Evolutionary conservation across 1,140 invertebrate genomes (phyloP).

Genomic region (Theocolax elegans): DNA sequence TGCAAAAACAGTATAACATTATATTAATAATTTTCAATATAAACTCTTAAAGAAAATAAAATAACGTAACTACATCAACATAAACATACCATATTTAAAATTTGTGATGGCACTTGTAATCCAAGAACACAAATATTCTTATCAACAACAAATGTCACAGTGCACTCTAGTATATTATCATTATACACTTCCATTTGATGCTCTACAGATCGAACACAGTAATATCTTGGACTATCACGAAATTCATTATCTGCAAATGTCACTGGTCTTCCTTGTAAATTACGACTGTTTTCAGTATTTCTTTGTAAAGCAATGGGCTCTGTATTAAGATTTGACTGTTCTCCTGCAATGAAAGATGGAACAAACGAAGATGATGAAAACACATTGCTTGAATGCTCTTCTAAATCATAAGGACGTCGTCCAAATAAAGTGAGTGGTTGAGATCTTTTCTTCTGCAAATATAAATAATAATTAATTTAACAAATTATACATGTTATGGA

Average conservation of each 20-base stretch:
- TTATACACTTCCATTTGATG: slow-evolving; percentile 77
- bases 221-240: slow-evolving; percentile 70
- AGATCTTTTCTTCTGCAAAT: slow-evolving; percentile 32
- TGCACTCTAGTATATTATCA: slow-evolving; percentile 78
- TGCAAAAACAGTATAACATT: not conserved
- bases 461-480: not conserved
- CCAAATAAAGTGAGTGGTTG: slow-evolving; percentile 29
- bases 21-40: not conserved
- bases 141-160: slow-evolving; percentile 81
- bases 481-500: not conserved
- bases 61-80: too few species aligned
- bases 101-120: slow-evolving; percentile 71
- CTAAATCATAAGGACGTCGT: slow-evolving; percentile 25
- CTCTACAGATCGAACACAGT: slow-evolving; percentile 73
- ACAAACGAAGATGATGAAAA: slow-evolving; percentile 30
- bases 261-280: slow-evolving; percentile 5
- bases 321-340: slow-evolving; percentile 9
- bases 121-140: slow-evolving; percentile 81
- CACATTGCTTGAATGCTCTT: slow-evolving; percentile 35
- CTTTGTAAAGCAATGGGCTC: slow-evolving; percentile 26
- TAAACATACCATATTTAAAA: slow-evolving; percentile 41
- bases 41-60: not conserved
- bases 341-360: slow-evolving; percentile 19
- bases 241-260: slow-evolving; percentile 9
- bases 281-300: not conserved